Evolutionary conservation across 2,888 invertebrate species (phyloP).

Genomic region (Priocnemis perturbator): DNA sequence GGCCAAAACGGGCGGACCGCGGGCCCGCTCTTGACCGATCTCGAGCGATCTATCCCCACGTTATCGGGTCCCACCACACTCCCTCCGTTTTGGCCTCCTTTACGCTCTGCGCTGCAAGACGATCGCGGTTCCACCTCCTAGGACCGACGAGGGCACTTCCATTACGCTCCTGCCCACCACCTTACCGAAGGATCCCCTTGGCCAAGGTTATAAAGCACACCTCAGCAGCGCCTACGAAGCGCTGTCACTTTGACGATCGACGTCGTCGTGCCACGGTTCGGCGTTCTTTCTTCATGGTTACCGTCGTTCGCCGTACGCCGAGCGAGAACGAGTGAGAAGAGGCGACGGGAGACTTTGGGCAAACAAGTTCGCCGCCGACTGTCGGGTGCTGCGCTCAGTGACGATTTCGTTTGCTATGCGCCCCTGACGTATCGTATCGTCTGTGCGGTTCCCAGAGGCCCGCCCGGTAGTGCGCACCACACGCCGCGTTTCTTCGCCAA

Average conservation of each 20-base stretch:
- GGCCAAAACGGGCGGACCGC: not conserved
- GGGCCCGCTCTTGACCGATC: conserved; percentile 40
- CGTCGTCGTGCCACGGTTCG: conserved; percentile 62
- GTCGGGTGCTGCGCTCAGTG: too few relatives aligned
- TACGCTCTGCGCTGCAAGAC: conserved; percentile 34
- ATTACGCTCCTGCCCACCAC: conserved; percentile 9
- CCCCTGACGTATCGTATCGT: too few relatives aligned
- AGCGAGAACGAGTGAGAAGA: not conserved
- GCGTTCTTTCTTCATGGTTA: conserved; percentile 26
- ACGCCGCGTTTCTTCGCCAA: too few relatives aligned
- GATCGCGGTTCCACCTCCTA: conserved; percentile 43
- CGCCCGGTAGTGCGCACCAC: too few relatives aligned
- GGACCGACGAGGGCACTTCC: conserved; percentile 35
- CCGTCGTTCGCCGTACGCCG: not conserved
- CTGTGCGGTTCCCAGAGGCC: too few relatives aligned
- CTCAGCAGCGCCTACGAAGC: conserved; percentile 61
- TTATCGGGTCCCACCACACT: conserved; percentile 2
- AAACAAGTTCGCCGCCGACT: too few relatives aligned
- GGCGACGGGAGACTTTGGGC: not conserved
- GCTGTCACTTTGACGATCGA: conserved; percentile 69
- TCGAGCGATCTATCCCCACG: conserved; percentile 55
- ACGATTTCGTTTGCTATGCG: too few relatives aligned
- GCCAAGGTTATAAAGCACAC: conserved; percentile 72
- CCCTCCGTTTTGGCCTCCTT: conserved; percentile 66
- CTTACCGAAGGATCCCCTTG: conserved; percentile 1